Base-by-base conservation (phyloP, 1,140 invertebrate genomes). In the Bombus confusus region DNA sequence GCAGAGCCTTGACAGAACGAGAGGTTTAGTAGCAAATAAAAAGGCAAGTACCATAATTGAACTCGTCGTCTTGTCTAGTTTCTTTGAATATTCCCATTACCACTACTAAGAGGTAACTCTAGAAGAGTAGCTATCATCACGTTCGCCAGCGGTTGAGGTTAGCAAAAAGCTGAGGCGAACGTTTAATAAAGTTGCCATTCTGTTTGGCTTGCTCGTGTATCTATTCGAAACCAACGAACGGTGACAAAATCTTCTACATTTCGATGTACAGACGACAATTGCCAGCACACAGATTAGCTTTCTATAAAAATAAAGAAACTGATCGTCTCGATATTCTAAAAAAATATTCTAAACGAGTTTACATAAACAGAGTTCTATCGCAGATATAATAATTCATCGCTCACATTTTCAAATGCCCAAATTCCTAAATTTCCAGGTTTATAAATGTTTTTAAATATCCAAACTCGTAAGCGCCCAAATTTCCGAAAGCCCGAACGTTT, bases 41-140 rank as follows among this genome's bases (percentile, higher is more conserved):
- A 62, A 41, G 59, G 31, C 34, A 76, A 78, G 37, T 78, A 31
- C 75, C 75, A 74, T 74, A 82, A 82, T 59, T 41, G 69, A 82
- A 52, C 69, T 41, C 69, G n/a, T 74, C 71, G 41, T 47, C 52
- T 31, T 66, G 59, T 66, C 72, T 52, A 66, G 80, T 72, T 83
- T 83, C 71, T 75, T 75, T 66, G 57, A 64, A 75, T 83, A 75
- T 64, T 66, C 57, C 34, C 18, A n/a, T 12, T 31, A 18, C 28
- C 1, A 39, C 37, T 59, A 37, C 52, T 52, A 52, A 52, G 47
- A 52, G 47, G 5, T 52, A 39, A 75, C 22, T 43, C 15, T 18
- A 41, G 57, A 5, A 64, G 18, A 15, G 6, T 62, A 77, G 13
- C 43, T 22, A 18, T 34, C 41, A 22, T 47, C 71, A 34, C 80